phyloP scores from a whole-genome alignment of 2,888 invertebrate genomes.

The Lycia hirtaria region DNA sequence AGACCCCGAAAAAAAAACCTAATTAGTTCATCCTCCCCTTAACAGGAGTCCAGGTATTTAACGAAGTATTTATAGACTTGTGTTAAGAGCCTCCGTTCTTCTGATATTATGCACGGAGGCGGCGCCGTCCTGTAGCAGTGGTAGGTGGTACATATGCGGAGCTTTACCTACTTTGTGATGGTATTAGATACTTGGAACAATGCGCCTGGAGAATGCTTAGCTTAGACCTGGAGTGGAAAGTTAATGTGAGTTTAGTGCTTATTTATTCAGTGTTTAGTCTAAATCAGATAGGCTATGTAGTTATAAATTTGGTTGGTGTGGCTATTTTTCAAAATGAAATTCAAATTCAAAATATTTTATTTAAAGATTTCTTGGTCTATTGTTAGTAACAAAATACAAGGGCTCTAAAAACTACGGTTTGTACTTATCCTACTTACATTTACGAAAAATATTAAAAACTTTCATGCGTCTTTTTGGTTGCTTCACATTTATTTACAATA shows the following conservation, averaged over 20 bases:
- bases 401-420: too few species aligned
- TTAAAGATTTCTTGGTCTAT: too few species aligned
- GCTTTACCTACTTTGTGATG: slow-evolving; percentile 38
- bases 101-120: slow-evolving; percentile 42
- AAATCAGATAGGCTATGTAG: not conserved
- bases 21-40: slow-evolving; percentile 50
- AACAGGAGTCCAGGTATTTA: slow-evolving; percentile 72
- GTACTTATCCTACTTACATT: too few species aligned
- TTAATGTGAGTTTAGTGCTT: slow-evolving; percentile 13
- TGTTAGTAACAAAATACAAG: too few species aligned
- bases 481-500: too few species aligned
- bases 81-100: slow-evolving; percentile 61
- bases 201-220: slow-evolving; percentile 18
- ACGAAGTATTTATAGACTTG: slow-evolving; percentile 71
- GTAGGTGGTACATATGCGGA: slow-evolving; percentile 46
- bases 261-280: not conserved
- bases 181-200: slow-evolving; percentile 31
- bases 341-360: too few species aligned
- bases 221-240: slow-evolving; percentile 14
- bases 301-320: too few species aligned
- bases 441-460: too few species aligned
- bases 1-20: not conserved
- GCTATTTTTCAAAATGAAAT: too few species aligned
- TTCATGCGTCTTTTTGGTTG: too few species aligned
- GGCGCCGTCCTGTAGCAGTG: slow-evolving; percentile 5